These are phyloP conservation scores for Corythoichthys haematopterus DNA, from an alignment of 2,113 vertebrate species.

Conservation along the genomic window DNA sequence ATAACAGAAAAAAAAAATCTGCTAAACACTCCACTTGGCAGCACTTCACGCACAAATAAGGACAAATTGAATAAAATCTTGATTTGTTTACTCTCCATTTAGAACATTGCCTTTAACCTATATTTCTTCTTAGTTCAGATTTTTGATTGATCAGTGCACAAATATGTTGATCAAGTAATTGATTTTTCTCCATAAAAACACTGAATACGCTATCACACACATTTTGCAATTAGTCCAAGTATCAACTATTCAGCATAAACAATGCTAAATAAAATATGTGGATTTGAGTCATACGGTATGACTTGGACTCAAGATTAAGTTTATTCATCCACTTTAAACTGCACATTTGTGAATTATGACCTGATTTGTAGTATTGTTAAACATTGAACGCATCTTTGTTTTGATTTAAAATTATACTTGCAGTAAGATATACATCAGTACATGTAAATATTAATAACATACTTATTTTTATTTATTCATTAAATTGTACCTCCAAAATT, in stretches of 20 bases:
- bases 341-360: too few relatives aligned
- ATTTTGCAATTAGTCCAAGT: neutral
- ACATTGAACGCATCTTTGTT: too few relatives aligned
- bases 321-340: too few relatives aligned
- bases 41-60: slow-evolving; percentile 46
- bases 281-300: too few relatives aligned
- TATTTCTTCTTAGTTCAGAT: neutral
- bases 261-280: too few relatives aligned
- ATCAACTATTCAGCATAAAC: neutral
- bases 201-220: neutral
- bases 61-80: slow-evolving; percentile 18
- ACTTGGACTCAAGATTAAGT: too few relatives aligned
- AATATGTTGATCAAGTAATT: slow-evolving; percentile 4
- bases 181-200: neutral
- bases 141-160: slow-evolving; percentile 9
- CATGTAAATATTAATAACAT: too few relatives aligned
- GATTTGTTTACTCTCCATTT: slow-evolving; percentile 12
- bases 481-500: too few relatives aligned
- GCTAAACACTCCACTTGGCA: slow-evolving; percentile 62
- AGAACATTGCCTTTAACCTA: slow-evolving; percentile 12
- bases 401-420: too few relatives aligned
- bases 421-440: too few relatives aligned
- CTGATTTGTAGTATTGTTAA: too few relatives aligned
- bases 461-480: too few relatives aligned
- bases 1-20: slow-evolving; percentile 60